Conservation (phyloP, 2,888 invertebrate genomes). For the Caenorhabditis imperialis region DNA sequence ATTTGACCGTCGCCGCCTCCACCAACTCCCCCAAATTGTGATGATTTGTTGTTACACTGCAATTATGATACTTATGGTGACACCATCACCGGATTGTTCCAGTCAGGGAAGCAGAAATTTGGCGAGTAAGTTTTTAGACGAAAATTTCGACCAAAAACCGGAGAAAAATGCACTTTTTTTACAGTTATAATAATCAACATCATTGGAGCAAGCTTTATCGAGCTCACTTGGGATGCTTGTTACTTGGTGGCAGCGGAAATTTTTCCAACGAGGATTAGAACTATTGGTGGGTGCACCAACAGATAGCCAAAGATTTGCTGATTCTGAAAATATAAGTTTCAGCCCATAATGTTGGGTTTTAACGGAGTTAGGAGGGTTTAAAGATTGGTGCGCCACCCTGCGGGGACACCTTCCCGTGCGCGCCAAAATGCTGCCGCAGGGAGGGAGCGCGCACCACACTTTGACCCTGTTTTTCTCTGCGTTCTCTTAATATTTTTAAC, state of each 20-base stretch:
- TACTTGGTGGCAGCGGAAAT: slow-evolving; percentile 75
- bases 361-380: too few species aligned
- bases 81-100: slow-evolving; percentile 55
- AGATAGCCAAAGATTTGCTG: slow-evolving; percentile 17
- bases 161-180: slow-evolving; percentile 3
- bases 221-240: slow-evolving; percentile 76
- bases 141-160: neutral
- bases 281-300: slow-evolving; percentile 37
- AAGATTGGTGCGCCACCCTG: too few species aligned
- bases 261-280: slow-evolving; percentile 64
- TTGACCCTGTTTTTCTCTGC: too few species aligned
- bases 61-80: slow-evolving; percentile 66
- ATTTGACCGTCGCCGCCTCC: slow-evolving; percentile 72
- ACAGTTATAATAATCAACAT: slow-evolving; percentile 71
- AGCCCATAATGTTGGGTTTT: too few species aligned
- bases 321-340: neutral
- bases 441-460: too few species aligned
- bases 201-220: slow-evolving; percentile 73
- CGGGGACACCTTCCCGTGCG: too few species aligned
- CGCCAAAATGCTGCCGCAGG: too few species aligned
- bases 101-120: slow-evolving; percentile 51
- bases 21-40: slow-evolving; percentile 70
- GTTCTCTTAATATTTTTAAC: too few species aligned
- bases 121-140: slow-evolving; percentile 48
- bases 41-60: slow-evolving; percentile 70